A percentile compares a stretch with the other conserved stretches of the same genome.
Evolutionary conservation across 2,888 invertebrate genomes (phyloP).

Genomic region (Anaspis maculata): DNA sequence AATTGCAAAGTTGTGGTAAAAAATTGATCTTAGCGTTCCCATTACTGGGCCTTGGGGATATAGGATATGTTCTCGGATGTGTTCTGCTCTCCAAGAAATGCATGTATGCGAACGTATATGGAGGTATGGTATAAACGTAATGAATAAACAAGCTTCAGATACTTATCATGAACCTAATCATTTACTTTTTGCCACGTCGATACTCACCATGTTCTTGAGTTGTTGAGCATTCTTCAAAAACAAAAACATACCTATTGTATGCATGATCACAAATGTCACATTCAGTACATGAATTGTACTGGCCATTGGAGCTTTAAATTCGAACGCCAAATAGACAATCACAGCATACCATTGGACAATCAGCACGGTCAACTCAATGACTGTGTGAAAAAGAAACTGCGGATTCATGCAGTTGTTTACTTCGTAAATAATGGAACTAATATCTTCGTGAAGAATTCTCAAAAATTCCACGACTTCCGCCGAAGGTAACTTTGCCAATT

Average conservation of each 20-base stretch:
- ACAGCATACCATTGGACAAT: constrained; percentile 39
- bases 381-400: constrained; percentile 32
- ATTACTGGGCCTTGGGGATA: too few relatives aligned
- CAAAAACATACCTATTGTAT: constrained; percentile 33
- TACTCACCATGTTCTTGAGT: constrained; percentile 37
- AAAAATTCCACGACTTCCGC: constrained; percentile 34
- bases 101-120: too few relatives aligned
- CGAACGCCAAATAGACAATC: constrained; percentile 34
- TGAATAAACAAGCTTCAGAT: too few relatives aligned
- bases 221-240: constrained; percentile 36
- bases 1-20: too few relatives aligned
- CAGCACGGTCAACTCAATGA: constrained; percentile 34
- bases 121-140: too few relatives aligned
- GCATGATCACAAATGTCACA: constrained; percentile 32
- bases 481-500: constrained; percentile 21
- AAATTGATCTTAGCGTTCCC: too few relatives aligned
- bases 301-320: constrained; percentile 28
- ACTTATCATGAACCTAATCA: too few relatives aligned
- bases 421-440: constrained; percentile 31
- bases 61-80: too few relatives aligned
- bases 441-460: constrained; percentile 35
- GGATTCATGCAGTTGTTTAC: constrained; percentile 36
- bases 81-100: too few relatives aligned
- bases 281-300: constrained; percentile 34
- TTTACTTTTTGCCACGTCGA: too few relatives aligned